A percentile compares a stretch with the other conserved stretches of the same genome.
phyloP scores from a whole-genome alignment of 2,797 vertebrate species.

The Periparus ater region DNA sequence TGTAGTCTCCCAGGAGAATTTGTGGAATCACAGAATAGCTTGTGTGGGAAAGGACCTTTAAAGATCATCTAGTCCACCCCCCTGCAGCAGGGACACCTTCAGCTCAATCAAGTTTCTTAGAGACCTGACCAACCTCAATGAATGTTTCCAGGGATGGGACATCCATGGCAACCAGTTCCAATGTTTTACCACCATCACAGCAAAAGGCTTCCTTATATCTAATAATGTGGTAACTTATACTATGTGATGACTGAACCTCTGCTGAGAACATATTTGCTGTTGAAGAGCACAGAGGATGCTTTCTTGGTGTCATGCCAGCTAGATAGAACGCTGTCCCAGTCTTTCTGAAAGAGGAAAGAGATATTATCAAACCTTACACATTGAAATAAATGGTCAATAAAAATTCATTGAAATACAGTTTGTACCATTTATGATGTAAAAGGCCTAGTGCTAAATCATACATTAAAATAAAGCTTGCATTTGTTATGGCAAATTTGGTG shows the following conservation, averaged over 20 bases:
- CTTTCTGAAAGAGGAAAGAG: not conserved
- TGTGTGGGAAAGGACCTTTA: not conserved
- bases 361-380: not conserved
- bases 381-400: conserved; percentile 5
- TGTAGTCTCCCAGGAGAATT: not conserved
- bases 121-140: not conserved
- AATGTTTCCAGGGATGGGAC: not conserved
- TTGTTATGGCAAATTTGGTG: conserved; percentile 24
- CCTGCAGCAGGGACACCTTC: not conserved
- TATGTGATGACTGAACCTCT: not conserved
- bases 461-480: not conserved
- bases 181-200: not conserved
- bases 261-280: accelerated
- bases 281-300: not conserved
- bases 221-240: not conserved
- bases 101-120: not conserved
- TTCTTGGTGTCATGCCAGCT: not conserved
- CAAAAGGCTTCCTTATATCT: not conserved
- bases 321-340: not conserved
- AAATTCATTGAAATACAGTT: not conserved
- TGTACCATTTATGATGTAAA: not conserved
- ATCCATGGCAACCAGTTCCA: not conserved
- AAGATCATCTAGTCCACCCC: not conserved
- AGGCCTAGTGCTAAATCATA: not conserved
- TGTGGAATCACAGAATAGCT: not conserved